Percentiles rank a stretch among this genome's conserved stretches.
Evolutionary conservation across 1,140 invertebrate species (phyloP).

Genomic region (Gonioctena quinquepunctata): DNA sequence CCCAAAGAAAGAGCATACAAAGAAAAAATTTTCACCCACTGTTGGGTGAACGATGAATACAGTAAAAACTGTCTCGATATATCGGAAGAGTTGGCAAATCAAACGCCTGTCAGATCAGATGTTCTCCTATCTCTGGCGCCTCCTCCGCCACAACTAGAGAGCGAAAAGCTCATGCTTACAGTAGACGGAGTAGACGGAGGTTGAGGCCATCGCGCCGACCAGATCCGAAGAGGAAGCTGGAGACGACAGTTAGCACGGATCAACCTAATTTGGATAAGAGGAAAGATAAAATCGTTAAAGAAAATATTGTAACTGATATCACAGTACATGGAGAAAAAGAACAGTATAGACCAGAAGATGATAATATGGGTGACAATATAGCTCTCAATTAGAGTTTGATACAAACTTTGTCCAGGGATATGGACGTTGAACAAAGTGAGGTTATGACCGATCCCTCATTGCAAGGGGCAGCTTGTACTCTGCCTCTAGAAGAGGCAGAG

Average conservation of each 20-base stretch:
- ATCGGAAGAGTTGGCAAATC: conserved; percentile 85
- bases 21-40: conserved; percentile 91
- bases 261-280: conserved; percentile 58
- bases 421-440: conserved; percentile 42
- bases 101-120: conserved; percentile 87
- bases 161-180: conserved; percentile 71
- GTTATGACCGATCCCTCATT: conserved; percentile 34
- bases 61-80: conserved; percentile 81
- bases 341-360: conserved; percentile 38
- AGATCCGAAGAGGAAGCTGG: conserved; percentile 72
- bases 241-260: conserved; percentile 70
- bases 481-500: conserved; percentile 51
- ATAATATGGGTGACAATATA: conserved; percentile 36
- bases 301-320: conserved; percentile 52
- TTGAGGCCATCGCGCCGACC: conserved; percentile 57
- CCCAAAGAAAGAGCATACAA: conserved; percentile 88
- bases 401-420: conserved; percentile 51
- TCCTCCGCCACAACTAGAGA: conserved; percentile 61
- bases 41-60: conserved; percentile 91
- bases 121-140: conserved; percentile 83
- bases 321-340: conserved; percentile 42
- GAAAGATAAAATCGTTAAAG: conserved; percentile 60
- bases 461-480: conserved; percentile 52
- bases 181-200: conserved; percentile 50
- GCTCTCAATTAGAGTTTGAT: conserved; percentile 47